Evolutionary conservation across 1,140 invertebrate species (phyloP), one percentile per base, ranked within the genome.

Genomic region (Augochlora pura): DNA sequence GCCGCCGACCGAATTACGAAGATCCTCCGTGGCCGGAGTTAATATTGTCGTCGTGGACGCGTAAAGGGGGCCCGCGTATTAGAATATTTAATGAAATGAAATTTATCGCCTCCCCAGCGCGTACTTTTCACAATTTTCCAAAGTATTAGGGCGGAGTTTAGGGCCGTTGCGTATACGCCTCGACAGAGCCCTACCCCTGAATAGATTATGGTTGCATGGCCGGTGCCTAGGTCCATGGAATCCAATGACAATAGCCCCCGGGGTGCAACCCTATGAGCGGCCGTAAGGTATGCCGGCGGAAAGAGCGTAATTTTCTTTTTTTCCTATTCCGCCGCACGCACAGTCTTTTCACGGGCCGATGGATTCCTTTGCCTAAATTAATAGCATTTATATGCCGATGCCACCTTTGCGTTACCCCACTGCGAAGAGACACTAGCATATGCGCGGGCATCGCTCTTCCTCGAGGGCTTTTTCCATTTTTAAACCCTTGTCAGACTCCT

Each of bases 281-380:
- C 54, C 76, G 32, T 73, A 88, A n/a, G 83, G 85, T 85, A 90
- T 87, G 80, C 80, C 80, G 68, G 68, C 77, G 27, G 39, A 42
- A 63, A 80, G 68, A 80, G 52, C 71, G 83, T 89, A 68, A 83
- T 85, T 85, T 87, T 82, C 86, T 79, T 75, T 81, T 75, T 77
- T 85, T 68, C 70, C 64, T 60, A 77, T 80, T 85, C 81, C 25
- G 18, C 2, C 21, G 60, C 76, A 78, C 60, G 76, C 69, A 64
- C 80, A 82, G 70, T 86, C 84, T 92, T 86, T 92, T 92, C 87
- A 92, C 89, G 91, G 90, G 76, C 82, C 87, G 87, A 81, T 89
- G 89, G 79, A 90, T 90, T 91, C 86, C 86, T 90, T 91, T 90
- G 85, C 77, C 75, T 74, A 90, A 92, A 93, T 92, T 92, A 92